Base-by-base conservation (phyloP, 2,797 vertebrate species). In the Poeciliopsis gracilis region DNA sequence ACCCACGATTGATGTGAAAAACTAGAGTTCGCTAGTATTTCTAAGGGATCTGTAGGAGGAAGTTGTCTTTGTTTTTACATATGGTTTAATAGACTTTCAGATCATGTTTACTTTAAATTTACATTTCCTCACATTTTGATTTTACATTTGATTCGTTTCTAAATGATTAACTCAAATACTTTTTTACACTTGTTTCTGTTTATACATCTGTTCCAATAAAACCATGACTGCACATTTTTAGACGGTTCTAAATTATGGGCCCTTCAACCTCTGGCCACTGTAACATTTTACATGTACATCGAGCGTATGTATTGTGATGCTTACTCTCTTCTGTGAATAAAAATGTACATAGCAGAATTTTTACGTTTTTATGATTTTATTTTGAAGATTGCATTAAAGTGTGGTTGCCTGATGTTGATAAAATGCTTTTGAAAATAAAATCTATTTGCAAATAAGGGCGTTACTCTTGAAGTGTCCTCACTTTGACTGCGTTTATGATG, bases 271-370 rank as follows among this genome's bases (percentile, higher is more conserved):
- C 78, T 93, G 84, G 88, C 90, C 77, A 81, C 86, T 94, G 90
- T 93, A 92, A 83, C 81, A 86, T 94, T 94, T 86, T 86, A 94
- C 93, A 95, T 94, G 93, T 94, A 94, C 84, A 95, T 89, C 83
- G 86, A 82, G 88, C 86, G 86, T 88, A 88, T 92, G 90, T 92
- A 89, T 80, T 90, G 85, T 82, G 91, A 87, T 91, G 85, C 87
- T 90, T 91, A 77, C 92, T 85, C 75, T 88, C 83, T 91, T 20
- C 23, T 94, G 82, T 93, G 84, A 93, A 91, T 89, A 84, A 90
- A 82, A 90, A 82, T 95, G 94, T 95, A 96, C 87, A 95, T 93
- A 95, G 75, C 76, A 63, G 84, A 70, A 84, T 66, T 66, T 70
- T 70, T 45, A 41, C 43, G 84, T 84, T 84, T 51, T 86, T 84